These are phyloP conservation scores for Kryptopterus vitreolus DNA, from an alignment of 2,797 vertebrate genomes.

Conservation along the genomic window DNA sequence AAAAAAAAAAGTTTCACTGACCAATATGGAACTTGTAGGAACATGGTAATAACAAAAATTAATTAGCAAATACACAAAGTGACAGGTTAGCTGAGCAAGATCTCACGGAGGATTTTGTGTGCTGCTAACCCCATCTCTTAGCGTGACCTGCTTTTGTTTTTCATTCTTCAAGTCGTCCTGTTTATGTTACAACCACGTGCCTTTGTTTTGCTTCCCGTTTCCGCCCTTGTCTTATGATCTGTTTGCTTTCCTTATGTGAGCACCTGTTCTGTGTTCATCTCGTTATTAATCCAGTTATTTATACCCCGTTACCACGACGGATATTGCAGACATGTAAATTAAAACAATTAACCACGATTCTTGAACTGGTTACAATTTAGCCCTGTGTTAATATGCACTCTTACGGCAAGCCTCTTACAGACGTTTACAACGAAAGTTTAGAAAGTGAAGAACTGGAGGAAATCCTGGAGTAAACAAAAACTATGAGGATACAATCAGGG, in stretches of 20 bases:
- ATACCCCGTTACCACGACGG: neutral
- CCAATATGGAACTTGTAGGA: neutral
- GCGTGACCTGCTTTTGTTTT: slow-evolving; percentile 3
- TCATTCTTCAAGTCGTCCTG: neutral
- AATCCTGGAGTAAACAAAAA: neutral
- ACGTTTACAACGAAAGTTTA: too few species aligned
- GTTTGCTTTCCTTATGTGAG: neutral
- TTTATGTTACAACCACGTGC: neutral
- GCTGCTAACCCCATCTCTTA: too few species aligned
- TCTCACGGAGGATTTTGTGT: neutral
- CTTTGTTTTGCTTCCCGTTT: neutral
- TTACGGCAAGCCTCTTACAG: neutral
- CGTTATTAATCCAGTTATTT: neutral
- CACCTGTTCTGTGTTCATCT: neutral
- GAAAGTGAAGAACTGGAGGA: too few species aligned
- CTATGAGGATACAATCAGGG: neutral
- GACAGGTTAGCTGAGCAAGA: neutral
- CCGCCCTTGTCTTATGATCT: neutral
- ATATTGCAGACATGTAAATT: neutral
- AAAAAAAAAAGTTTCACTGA: neutral
- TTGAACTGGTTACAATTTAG: neutral
- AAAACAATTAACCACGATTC: neutral
- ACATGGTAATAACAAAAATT: neutral
- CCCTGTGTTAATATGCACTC: neutral
- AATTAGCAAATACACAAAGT: neutral